Evolutionary conservation across 2,113 vertebrate species (phyloP), one percentile per base, ranked within the genome.

Genomic region (Antennarius striatus): DNA sequence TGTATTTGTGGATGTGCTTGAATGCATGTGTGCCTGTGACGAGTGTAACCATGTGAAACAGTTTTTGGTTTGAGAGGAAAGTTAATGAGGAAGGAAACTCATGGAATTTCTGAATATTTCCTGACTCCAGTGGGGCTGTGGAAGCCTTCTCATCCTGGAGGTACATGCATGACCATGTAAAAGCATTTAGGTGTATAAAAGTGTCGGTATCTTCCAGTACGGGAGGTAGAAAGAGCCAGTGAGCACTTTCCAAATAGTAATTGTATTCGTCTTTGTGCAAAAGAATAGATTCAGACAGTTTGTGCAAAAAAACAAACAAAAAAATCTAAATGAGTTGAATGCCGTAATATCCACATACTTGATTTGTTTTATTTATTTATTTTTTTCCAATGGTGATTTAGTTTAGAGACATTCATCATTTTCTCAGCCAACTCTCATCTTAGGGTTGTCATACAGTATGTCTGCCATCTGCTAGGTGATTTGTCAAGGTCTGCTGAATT

Each of bases 31-130:
- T 60, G 62, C 30, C 29, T 60, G 75, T 43, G 42, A 16, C 6
- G 3, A 53, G 55, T 63, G 60, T 60, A 72, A 43, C 30, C 11
- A 11, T 28, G 36, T 66, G 46, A 65, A 52, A 57, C 51, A 40
- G 39, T 55, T 79, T 77, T 65, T 59, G 73, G 47, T 78, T 74
- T 56, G 71, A 78, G 50, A 13, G 36, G 53, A 54, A 71, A 60
- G 62, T 84, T 73, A 76, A 77, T 75, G 59, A 85, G 47, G 65
- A 70, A 61, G 28, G 54, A 62, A 48, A 63, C 51, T 50, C 4
- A 5, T 75, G 59, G 60, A 73, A 46, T 77, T 71, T 63, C 64
- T 12, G 4, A 64, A 56, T 28, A 62, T 63, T 71, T 59, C 48
- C 68, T 73, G 46, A 56, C 65, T 72, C 42, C 16, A 28, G 28